phyloP scores from a whole-genome alignment of 2,113 vertebrate genomes.

The Tetrao urogallus region DNA sequence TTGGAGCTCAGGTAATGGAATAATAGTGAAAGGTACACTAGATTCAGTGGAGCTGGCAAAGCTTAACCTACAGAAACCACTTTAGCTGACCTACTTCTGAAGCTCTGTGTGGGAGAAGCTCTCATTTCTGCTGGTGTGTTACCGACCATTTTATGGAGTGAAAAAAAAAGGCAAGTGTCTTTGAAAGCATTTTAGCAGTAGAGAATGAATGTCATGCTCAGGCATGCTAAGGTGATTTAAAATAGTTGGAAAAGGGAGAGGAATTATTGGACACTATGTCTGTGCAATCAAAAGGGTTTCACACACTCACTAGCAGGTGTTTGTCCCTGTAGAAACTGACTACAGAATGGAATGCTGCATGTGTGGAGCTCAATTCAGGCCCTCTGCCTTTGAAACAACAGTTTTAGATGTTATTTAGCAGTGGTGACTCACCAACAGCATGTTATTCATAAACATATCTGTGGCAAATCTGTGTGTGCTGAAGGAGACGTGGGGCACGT shows the following conservation, averaged over 20 bases:
- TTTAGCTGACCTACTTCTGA: neutral
- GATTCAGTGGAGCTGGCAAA: neutral
- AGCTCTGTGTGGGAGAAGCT: neutral
- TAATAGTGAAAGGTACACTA: neutral
- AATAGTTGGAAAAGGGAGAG: neutral
- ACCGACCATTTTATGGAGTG: neutral
- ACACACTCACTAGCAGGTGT: neutral
- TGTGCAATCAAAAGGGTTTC: neutral
- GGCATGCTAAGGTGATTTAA: neutral
- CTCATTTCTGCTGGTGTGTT: neutral
- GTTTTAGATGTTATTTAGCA: slow-evolving; percentile 8
- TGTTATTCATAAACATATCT: slow-evolving; percentile 2
- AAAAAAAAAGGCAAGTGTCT: neutral
- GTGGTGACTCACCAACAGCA: slow-evolving; percentile 6
- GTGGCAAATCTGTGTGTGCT: neutral
- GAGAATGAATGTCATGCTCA: neutral
- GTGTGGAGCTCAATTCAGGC: neutral
- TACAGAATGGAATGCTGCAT: neutral
- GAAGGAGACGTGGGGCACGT: neutral
- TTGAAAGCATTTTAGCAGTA: neutral
- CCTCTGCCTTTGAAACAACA: neutral
- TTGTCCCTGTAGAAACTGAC: neutral
- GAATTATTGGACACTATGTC: neutral
- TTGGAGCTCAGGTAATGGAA: neutral
- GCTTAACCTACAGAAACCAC: neutral